These are phyloP conservation scores for Danio choprae DNA, from an alignment of 2,797 vertebrate species.

Conservation along the genomic window DNA sequence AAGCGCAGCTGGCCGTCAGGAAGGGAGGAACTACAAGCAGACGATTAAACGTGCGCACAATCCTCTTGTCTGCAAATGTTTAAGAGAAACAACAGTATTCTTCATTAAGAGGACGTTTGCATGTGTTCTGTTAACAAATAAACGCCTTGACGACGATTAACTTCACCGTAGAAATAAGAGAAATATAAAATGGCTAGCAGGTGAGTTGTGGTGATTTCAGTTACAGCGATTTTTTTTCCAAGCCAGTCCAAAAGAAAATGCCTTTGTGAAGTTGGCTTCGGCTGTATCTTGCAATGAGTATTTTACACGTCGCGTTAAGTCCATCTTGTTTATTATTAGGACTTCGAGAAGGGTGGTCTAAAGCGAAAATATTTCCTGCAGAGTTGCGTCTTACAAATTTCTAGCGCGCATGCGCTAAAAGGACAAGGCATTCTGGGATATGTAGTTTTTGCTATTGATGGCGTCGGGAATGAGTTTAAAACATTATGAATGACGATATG, in stretches of 20 bases:
- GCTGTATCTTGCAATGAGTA: background rate
- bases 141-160: slow-evolving; percentile 42
- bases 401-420: slow-evolving; percentile 61
- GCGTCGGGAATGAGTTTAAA: background rate
- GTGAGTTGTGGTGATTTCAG: slow-evolving; percentile 69
- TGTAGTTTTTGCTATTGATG: slow-evolving; percentile 37
- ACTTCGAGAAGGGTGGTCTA: background rate
- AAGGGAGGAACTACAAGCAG: slow-evolving; percentile 32
- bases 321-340: background rate
- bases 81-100: slow-evolving; percentile 14
- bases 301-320: background rate
- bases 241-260: background rate
- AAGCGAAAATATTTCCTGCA: slow-evolving; percentile 32
- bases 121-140: slow-evolving; percentile 41
- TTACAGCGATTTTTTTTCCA: slow-evolving; percentile 4
- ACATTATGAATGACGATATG: background rate
- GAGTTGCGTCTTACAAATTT: slow-evolving; percentile 68
- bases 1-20: slow-evolving; percentile 1
- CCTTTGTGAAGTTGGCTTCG: background rate
- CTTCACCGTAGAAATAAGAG: slow-evolving; percentile 52
- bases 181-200: slow-evolving; percentile 64
- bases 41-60: slow-evolving; percentile 21
- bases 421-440: slow-evolving; percentile 36
- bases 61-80: slow-evolving; percentile 29
- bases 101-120: slow-evolving; percentile 4